Evolutionary conservation across 2,113 vertebrate genomes (phyloP), one percentile per base, ranked within the genome.

Genomic region (Eublepharis macularius): DNA sequence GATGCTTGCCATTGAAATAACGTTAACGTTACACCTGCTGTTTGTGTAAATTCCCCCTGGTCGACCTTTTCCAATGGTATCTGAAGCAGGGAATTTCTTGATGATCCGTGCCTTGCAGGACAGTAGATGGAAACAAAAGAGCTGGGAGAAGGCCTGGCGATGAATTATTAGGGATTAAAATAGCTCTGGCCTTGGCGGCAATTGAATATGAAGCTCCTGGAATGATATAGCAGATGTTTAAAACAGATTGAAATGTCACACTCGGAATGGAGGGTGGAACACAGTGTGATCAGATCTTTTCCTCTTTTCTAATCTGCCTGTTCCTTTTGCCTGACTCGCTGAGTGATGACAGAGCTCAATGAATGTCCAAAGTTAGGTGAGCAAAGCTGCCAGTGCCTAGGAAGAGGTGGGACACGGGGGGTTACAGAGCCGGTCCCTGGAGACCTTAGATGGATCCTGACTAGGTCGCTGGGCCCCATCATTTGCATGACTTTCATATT

Each of bases 81-180:
- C 32, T 13, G 88, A 89, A 86, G 47, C 5, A 0, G 91, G 92
- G 92, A 83, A 91, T 93, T 91, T 92, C 89, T 91, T 89, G 86
- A 74, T 74, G 80, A 85, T 7, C 5, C 54, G n/a, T 26, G 70
- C 86, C 90, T 63, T 8, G 84, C 0, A 0, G 88, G 79, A 34
- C 66, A 93, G 45, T 80, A 88, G 94, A 90, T 21, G 51, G 68
- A 19, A 29, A 47, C 87, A 91, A 89, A 84, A 88, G 83, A 21
- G 86, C 92, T 82, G 90, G 92, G 91, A 93, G 94, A 78, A 84
- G 91, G 90, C 90, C 91, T 87, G 88, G 80, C 4, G 89, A 91
- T 94, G 93, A 94, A 94, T 87, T 92, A 94, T 66, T 81, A 85
- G 91, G 81, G 90, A 94, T 94, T 93, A 94, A 95, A 95, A 94